These are phyloP conservation scores for Chironomus riparius DNA, from an alignment of 2,888 invertebrate genomes.

Conservation along the genomic window DNA sequence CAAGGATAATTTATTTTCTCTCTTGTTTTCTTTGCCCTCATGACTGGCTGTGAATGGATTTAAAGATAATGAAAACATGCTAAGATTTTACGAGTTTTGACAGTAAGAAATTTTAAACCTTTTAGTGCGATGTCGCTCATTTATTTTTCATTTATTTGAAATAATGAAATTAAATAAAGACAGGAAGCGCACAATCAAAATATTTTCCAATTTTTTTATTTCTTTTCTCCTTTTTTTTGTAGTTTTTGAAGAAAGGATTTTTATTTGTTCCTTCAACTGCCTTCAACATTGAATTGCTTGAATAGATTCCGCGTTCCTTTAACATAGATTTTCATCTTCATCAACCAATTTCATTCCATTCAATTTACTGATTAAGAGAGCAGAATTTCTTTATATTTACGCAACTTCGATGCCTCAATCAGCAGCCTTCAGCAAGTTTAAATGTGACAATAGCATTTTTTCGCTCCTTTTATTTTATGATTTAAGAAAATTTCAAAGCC, in stretches of 20 bases:
- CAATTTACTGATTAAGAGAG: constrained; percentile 10
- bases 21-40: neutral
- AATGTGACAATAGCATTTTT: neutral
- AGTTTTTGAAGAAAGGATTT: neutral
- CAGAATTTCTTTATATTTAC: neutral
- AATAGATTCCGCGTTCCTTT: too few species aligned
- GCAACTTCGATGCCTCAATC: constrained; percentile 14
- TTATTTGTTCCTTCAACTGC: too few species aligned
- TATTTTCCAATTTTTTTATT: constrained; percentile 7
- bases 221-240: neutral
- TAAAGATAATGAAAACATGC: constrained; percentile 19
- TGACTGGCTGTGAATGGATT: neutral
- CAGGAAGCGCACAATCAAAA: constrained; percentile 18
- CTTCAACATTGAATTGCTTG: too few species aligned
- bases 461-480: neutral
- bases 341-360: constrained; percentile 2
- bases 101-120: neutral
- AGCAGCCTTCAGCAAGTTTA: constrained; percentile 15
- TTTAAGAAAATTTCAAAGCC: neutral
- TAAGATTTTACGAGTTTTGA: constrained; percentile 23
- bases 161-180: neutral
- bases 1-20: constrained; percentile 14
- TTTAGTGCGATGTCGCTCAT: too few species aligned
- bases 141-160: neutral
- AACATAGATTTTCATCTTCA: too few species aligned